Percentiles rank a stretch among this genome's conserved stretches.
These are phyloP conservation scores for Esox lucius DNA, from an alignment of 2,797 vertebrate species.

Conservation along the genomic window DNA sequence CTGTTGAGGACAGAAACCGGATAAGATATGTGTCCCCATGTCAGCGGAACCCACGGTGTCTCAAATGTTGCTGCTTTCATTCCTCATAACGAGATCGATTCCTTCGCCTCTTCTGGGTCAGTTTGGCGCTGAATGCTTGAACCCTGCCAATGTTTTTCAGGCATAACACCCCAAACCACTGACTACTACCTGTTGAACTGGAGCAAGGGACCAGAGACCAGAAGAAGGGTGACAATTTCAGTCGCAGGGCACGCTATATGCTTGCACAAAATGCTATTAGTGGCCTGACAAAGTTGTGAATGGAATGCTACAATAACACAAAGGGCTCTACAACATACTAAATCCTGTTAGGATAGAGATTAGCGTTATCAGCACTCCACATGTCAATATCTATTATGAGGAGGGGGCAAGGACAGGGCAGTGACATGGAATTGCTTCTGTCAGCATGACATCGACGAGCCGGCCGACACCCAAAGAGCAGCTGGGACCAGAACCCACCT, in stretches of 20 bases:
- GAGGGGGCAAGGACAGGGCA: slow-evolving; percentile 49
- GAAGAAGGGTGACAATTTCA: slow-evolving; percentile 18
- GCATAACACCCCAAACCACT: not conserved
- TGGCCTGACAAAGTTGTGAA: slow-evolving; percentile 43
- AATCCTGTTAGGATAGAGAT: slow-evolving; percentile 61
- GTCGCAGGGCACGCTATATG: slow-evolving; percentile 25
- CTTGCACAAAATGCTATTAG: slow-evolving; percentile 48
- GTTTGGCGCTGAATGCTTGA: too few relatives aligned
- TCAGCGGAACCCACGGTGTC: too few relatives aligned
- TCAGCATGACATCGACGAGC: slow-evolving; percentile 47
- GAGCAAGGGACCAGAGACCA: slow-evolving; percentile 11
- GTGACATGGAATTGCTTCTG: slow-evolving; percentile 50
- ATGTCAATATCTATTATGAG: slow-evolving; percentile 60
- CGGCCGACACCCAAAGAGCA: not conserved
- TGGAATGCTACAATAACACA: slow-evolving; percentile 39
- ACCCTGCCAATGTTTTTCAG: too few relatives aligned
- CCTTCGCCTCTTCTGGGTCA: too few relatives aligned
- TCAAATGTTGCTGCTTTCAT: too few relatives aligned
- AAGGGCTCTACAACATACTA: slow-evolving; percentile 41
- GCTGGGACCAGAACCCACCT: not conserved
- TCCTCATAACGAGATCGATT: too few relatives aligned
- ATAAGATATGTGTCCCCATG: too few relatives aligned
- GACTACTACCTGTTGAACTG: not conserved
- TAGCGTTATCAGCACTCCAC: slow-evolving; percentile 52
- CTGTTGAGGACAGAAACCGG: too few relatives aligned